phyloP scores from a whole-genome alignment of 2,888 invertebrate species.

The Tipula unca region DNA sequence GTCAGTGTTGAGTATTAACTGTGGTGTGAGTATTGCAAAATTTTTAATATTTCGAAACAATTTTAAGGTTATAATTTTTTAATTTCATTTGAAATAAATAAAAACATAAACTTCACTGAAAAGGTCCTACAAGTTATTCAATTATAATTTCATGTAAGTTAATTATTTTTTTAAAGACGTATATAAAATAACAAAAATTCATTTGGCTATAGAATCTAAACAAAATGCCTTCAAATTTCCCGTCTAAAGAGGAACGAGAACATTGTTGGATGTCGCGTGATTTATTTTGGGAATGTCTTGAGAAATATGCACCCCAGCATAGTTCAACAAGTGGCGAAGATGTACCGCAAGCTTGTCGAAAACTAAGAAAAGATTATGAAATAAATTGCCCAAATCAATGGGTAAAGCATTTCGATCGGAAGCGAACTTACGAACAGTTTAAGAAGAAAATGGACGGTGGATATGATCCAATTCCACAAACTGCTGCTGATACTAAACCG shows the following conservation, averaged over 20 bases:
- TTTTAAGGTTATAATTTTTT: background rate
- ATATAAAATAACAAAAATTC: background rate
- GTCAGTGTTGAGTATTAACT: no score
- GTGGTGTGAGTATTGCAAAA: no score
- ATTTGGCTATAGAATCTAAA: background rate
- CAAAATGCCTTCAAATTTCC: constrained; percentile 60
- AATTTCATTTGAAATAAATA: no score
- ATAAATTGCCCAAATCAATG: constrained; percentile 71
- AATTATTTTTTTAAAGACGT: background rate
- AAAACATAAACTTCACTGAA: no score
- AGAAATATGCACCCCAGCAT: constrained; percentile 49
- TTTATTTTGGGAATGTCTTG: constrained; percentile 83
- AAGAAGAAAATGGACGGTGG: constrained; percentile 82
- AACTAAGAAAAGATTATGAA: constrained; percentile 66
- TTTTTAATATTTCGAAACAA: background rate
- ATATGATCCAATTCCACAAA: constrained; percentile 58
- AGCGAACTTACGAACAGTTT: constrained; percentile 77
- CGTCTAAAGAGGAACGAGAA: constrained; percentile 66
- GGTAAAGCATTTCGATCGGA: constrained; percentile 92
- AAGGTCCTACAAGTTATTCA: background rate
- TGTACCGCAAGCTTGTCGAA: constrained; percentile 51
- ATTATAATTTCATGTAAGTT: background rate
- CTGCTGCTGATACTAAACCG: constrained; percentile 30
- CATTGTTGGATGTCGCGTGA: constrained; percentile 82
- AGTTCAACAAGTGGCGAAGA: constrained; percentile 45